A percentile compares a stretch with the other conserved stretches of the same genome.
These are phyloP conservation scores for Arrhamphus sclerolepis DNA, from an alignment of 2,797 vertebrate genomes.

Conservation along the genomic window DNA sequence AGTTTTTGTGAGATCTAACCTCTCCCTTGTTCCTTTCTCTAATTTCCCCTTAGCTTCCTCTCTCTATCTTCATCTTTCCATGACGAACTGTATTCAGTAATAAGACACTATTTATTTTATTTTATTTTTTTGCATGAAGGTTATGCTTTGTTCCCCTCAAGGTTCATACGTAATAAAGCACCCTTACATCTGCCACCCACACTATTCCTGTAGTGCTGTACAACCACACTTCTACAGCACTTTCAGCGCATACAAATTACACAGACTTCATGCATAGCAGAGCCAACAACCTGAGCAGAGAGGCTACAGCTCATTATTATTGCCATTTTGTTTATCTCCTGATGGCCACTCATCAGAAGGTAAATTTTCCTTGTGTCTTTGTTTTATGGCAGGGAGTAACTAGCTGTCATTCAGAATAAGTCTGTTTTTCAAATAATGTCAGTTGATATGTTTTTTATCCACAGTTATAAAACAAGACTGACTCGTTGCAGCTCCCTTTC, in stretches of 20 bases:
- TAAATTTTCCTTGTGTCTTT: too few species aligned
- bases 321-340: too few species aligned
- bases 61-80: neutral
- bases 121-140: neutral
- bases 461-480: neutral
- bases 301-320: too few species aligned
- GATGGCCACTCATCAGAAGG: too few species aligned
- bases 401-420: too few species aligned
- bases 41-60: slow-evolving; percentile 14
- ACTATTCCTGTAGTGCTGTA: neutral
- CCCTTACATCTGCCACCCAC: slow-evolving; percentile 4
- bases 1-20: slow-evolving; percentile 38
- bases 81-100: neutral
- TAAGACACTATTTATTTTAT: neutral
- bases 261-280: neutral
- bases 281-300: too few species aligned
- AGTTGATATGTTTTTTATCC: neutral
- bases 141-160: slow-evolving; percentile 24
- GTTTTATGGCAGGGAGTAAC: too few species aligned
- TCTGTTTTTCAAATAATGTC: too few species aligned
- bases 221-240: neutral
- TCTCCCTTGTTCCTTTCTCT: slow-evolving; percentile 28
- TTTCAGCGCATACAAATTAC: slow-evolving; percentile 8
- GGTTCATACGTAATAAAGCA: slow-evolving; percentile 15
- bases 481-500: slow-evolving; percentile 3